Percentiles rank a stretch among this genome's conserved stretches.
phyloP scores from a whole-genome alignment of 2,888 invertebrate species.

The Romanomermis culicivorax region DNA sequence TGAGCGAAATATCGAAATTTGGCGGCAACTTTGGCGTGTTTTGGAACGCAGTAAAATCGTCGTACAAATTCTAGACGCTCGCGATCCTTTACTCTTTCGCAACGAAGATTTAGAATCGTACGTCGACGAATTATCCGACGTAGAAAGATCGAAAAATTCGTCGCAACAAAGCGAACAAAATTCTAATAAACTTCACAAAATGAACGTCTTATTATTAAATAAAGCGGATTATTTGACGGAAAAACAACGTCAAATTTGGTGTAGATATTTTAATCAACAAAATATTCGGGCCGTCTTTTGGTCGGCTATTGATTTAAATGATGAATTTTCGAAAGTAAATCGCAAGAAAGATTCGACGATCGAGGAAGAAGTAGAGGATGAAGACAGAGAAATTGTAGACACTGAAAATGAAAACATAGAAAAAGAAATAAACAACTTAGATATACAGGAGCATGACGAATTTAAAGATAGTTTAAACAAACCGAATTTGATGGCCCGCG shows the following conservation, averaged over 20 bases:
- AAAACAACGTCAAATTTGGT: conserved; percentile 42
- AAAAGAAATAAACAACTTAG: conserved; percentile 1
- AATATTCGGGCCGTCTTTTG: conserved; percentile 62
- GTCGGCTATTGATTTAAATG: conserved; percentile 46
- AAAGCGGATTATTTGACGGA: conserved; percentile 76
- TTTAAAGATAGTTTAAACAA: conserved; percentile 1
- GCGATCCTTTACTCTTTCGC: conserved; percentile 78
- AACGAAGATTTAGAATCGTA: conserved; percentile 74
- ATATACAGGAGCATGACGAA: conserved; percentile 25
- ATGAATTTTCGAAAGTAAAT: neutral
- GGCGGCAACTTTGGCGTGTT: conserved; percentile 95
- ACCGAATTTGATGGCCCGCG: conserved; percentile 37
- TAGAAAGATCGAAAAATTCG: no score
- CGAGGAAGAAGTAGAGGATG: conserved; percentile 26
- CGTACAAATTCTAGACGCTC: conserved; percentile 72
- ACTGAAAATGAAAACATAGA: conserved; percentile 7
- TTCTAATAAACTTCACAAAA: no score
- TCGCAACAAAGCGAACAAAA: no score
- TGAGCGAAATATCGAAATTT: conserved; percentile 88
- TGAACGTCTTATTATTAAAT: conserved; percentile 66
- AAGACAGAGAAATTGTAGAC: conserved; percentile 15
- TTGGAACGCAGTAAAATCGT: conserved; percentile 50
- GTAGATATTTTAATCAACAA: conserved; percentile 30
- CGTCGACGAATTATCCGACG: conserved; percentile 49
- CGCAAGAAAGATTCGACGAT: conserved; percentile 1